Evolutionary conservation across 2,888 invertebrate genomes (phyloP).

Genomic region (Crematogaster levior): DNA sequence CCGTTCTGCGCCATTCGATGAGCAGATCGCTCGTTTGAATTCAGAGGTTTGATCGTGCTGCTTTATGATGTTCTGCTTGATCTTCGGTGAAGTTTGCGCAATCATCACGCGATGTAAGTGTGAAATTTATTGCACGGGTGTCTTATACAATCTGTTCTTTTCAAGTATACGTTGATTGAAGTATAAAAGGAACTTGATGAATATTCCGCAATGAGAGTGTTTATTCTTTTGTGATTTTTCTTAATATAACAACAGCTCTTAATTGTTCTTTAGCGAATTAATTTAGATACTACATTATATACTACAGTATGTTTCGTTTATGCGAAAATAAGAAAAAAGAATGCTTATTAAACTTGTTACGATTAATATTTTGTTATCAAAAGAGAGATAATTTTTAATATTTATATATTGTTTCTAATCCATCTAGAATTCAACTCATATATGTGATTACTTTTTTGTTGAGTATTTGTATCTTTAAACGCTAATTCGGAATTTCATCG

Average conservation of each 20-base stretch:
- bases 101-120: constrained; percentile 24
- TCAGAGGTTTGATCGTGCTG: background rate
- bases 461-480: background rate
- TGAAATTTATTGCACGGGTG: background rate
- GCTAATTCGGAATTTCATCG: constrained; percentile 30
- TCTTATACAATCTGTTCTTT: background rate
- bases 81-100: constrained; percentile 10
- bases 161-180: background rate
- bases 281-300: background rate
- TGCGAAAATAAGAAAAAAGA: background rate
- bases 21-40: background rate
- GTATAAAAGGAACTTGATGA: background rate
- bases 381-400: background rate
- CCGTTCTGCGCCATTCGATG: constrained; percentile 14
- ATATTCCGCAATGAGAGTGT: background rate
- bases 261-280: background rate
- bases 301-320: background rate
- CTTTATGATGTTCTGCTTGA: constrained; percentile 5
- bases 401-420: background rate
- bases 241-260: background rate
- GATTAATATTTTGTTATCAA: background rate
- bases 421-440: background rate
- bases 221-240: background rate
- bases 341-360: background rate
- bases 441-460: background rate